These are phyloP conservation scores for Remorina albescens DNA, from an alignment of 2,797 vertebrate species.

Conservation along the genomic window DNA sequence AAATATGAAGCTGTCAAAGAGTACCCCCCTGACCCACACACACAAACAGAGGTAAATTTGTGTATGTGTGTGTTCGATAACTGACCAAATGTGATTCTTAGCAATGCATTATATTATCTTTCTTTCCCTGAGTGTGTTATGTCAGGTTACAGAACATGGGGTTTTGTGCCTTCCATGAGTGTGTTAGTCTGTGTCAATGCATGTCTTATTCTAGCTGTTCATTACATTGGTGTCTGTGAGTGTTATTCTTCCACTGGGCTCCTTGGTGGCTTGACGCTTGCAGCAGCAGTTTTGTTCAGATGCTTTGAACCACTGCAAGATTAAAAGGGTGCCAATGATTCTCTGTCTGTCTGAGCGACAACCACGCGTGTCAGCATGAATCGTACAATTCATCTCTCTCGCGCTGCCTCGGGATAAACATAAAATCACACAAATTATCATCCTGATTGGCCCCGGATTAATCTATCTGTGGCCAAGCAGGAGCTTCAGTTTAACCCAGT, in stretches of 20 bases:
- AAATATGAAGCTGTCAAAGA: slow-evolving; percentile 66
- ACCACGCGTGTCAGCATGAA: slow-evolving; percentile 29
- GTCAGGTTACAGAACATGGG: slow-evolving; percentile 19
- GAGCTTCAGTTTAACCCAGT: slow-evolving; percentile 4
- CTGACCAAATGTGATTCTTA: slow-evolving; percentile 31
- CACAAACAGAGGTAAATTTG: slow-evolving; percentile 5
- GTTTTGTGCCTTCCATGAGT: slow-evolving; percentile 5
- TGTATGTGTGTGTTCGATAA: slow-evolving; percentile 23
- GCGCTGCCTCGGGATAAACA: slow-evolving; percentile 15
- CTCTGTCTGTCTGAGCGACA: slow-evolving; percentile 13
- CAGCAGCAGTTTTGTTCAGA: slow-evolving; percentile 37
- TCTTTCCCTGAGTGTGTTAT: slow-evolving; percentile 27
- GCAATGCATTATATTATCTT: slow-evolving; percentile 20
- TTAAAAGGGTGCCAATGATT: slow-evolving; percentile 18
- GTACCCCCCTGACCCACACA: slow-evolving; percentile 1
- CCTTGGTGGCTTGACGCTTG: slow-evolving; percentile 3
- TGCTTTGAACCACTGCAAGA: slow-evolving; percentile 20
- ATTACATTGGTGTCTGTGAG: background rate
- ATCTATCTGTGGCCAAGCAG: slow-evolving; percentile 11
- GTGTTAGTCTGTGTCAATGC: background rate
- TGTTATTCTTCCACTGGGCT: background rate
- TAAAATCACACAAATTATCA: slow-evolving; percentile 23
- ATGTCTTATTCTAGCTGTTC: slow-evolving; percentile 3
- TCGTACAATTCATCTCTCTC: slow-evolving; percentile 26
- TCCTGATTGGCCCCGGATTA: slow-evolving; percentile 7